phyloP scores from a whole-genome alignment of 2,113 vertebrate species.

The Ciconia stormi region DNA sequence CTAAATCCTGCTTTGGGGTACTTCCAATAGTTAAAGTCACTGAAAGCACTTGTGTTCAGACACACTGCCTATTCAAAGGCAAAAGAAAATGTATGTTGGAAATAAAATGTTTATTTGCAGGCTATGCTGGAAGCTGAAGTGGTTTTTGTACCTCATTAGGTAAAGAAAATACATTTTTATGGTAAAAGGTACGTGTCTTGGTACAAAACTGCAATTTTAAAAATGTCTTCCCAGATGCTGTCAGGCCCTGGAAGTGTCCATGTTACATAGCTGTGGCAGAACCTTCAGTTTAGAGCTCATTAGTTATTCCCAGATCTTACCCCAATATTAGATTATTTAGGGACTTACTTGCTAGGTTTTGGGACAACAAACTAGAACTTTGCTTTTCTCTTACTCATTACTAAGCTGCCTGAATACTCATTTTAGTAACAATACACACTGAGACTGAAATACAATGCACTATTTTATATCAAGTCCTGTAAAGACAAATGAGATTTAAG shows the following conservation, averaged over 20 bases:
- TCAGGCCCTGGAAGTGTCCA: background rate
- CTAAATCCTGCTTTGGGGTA: background rate
- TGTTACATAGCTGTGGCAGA: background rate
- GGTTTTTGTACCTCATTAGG: background rate
- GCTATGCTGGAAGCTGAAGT: background rate
- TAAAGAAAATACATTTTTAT: background rate
- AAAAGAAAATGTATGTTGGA: background rate
- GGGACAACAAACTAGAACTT: background rate
- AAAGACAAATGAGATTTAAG: background rate
- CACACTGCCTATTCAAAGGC: background rate
- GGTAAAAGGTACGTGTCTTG: background rate
- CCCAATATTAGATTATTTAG: background rate
- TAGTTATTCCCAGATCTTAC: background rate
- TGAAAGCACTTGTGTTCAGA: background rate
- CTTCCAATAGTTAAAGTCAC: background rate
- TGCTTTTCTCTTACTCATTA: background rate
- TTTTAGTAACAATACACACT: background rate
- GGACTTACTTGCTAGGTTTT: background rate
- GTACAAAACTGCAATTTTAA: background rate
- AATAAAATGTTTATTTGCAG: background rate
- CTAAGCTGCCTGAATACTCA: background rate
- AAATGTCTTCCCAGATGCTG: background rate
- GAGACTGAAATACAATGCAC: background rate
- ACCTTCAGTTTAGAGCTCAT: background rate
- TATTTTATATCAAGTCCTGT: background rate